Evolutionary conservation across 2,113 vertebrate species (phyloP), one percentile per base, ranked within the genome.

Genomic region (Xerus inauris): DNA sequence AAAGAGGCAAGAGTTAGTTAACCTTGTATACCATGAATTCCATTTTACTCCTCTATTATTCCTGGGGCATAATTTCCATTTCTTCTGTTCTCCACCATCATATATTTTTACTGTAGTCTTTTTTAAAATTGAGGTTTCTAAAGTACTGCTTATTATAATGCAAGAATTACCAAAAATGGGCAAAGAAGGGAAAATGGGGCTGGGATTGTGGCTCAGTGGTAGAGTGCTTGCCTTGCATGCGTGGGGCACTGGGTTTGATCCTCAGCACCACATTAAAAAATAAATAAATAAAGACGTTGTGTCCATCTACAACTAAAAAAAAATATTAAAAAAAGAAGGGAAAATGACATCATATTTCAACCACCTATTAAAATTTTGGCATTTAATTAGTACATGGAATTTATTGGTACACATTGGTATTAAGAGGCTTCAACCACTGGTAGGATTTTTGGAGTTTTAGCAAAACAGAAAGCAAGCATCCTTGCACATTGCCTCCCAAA

Each of bases 381-480:
- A 67, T 87, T 16, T 28, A 75, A 77, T 10, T 54, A 16, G 28
- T 42, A 38, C 13, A 17, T 57, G 24, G 20, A 38, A 40, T 65
- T 79, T 75, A 59, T 87, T 69, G 87, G 38, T 0, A 0, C 65
- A 30, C 45, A 45, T 0, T 47, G 30, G 75, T 93, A 32, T 28
- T 0, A 0, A 65, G 62, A 2, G 0, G 28, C 1, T 0, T 28
- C 89, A 76, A 82, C 71, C 1, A 0, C 32, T 88, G 59, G 73
- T 88, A 96, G 83, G 67, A 65, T 9, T 6, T 51, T 87, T 45
- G 3, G 51, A 75, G 9, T 35, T 26, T 45, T 64, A 93, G 51
- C n/a, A 67, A 80, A 93, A 49, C 9, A 40, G 73, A 38, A 67
- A 90, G 32, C 11, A 69, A 69, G 28, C 2, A 24, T 51, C 19